Conservation (phyloP, 1,140 invertebrate genomes). For the Scaptomyza hsui region DNA sequence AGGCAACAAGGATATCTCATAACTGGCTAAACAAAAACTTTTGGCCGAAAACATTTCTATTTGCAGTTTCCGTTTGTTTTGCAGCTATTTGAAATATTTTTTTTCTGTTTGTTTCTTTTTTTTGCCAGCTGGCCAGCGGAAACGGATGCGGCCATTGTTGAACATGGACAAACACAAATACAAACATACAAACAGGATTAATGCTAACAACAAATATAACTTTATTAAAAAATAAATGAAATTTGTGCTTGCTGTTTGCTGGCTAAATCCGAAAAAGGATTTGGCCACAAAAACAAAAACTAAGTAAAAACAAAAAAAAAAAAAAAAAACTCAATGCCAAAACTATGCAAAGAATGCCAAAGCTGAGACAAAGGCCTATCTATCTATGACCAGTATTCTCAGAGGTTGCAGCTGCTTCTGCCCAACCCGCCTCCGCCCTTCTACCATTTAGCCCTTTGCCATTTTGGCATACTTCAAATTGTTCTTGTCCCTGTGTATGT, state of each 20-base stretch:
- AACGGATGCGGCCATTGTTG: constrained; percentile 77
- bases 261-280: constrained; percentile 34
- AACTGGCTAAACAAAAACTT: constrained; percentile 55
- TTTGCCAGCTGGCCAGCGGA: constrained; percentile 51
- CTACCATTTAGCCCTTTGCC: constrained; percentile 25
- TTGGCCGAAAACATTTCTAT: constrained; percentile 67
- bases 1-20: constrained; percentile 58
- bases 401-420: constrained; percentile 5
- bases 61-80: constrained; percentile 73
- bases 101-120: constrained; percentile 6
- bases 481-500: constrained; percentile 45
- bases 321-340: constrained; percentile 21
- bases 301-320: constrained; percentile 2
- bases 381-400: neutral
- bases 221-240: constrained; percentile 83
- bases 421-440: too few relatives aligned
- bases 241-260: constrained; percentile 61
- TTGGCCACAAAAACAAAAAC: constrained; percentile 60
- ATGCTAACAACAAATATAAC: constrained; percentile 80
- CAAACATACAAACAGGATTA: constrained; percentile 50
- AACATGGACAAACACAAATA: constrained; percentile 67
- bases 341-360: constrained; percentile 71
- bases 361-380: constrained; percentile 49
- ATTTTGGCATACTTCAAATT: constrained; percentile 61
- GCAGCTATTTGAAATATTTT: constrained; percentile 70